A percentile compares a stretch with the other conserved stretches of the same genome.
These are phyloP conservation scores for Zeugodacus cucurbitae DNA, from an alignment of 1,140 invertebrate genomes.

Conservation along the genomic window DNA sequence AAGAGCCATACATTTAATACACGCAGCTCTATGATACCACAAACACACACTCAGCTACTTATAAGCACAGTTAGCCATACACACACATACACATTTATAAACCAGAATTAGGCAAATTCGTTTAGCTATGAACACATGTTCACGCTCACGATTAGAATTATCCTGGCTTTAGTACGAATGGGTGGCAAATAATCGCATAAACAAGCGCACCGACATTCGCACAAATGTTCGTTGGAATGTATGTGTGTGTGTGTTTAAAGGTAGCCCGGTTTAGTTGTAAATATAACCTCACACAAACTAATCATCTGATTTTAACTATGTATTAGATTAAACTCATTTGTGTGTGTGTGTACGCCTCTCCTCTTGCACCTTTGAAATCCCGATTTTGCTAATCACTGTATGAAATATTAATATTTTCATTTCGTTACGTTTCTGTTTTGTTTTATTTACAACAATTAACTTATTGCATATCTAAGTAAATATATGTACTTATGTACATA, in stretches of 20 bases:
- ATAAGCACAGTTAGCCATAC: background rate
- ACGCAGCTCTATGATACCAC: background rate
- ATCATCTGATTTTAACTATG: background rate
- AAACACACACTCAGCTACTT: background rate
- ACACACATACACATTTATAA: background rate
- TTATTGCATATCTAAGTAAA: background rate
- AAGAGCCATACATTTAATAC: background rate
- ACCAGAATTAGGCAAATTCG: slow-evolving; percentile 22
- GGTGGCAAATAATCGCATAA: slow-evolving; percentile 20
- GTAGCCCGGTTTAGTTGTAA: background rate
- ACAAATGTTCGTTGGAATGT: background rate
- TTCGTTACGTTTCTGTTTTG: background rate
- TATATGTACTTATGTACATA: background rate
- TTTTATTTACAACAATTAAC: background rate
- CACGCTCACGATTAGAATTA: slow-evolving; percentile 24
- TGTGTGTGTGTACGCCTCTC: background rate
- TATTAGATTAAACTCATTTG: background rate
- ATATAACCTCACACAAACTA: background rate
- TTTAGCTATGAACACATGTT: slow-evolving; percentile 30
- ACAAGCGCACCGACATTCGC: background rate
- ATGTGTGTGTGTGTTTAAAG: background rate
- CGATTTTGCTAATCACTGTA: background rate
- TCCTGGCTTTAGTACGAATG: slow-evolving; percentile 5
- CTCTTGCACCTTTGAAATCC: background rate
- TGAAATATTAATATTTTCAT: slow-evolving; percentile 37